phyloP scores from a whole-genome alignment of 2,888 invertebrate species.

The Pharmacophagus antenor region DNA sequence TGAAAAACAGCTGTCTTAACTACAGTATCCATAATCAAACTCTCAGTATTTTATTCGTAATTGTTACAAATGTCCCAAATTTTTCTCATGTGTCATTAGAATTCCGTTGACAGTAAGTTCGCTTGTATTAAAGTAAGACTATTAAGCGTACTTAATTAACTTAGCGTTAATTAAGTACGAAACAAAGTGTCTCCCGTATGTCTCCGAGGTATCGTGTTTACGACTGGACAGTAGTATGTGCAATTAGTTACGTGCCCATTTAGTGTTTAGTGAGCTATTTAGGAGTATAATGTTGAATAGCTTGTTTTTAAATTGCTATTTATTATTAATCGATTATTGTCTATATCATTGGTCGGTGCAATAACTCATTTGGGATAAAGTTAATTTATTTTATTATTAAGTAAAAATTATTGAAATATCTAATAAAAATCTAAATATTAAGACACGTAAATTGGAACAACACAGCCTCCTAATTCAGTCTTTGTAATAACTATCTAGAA shows the following conservation, averaged over 20 bases:
- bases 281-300: neutral
- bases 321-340: neutral
- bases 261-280: neutral
- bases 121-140: slow-evolving; percentile 3
- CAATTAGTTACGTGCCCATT: neutral
- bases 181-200: slow-evolving; percentile 3
- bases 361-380: neutral
- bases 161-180: slow-evolving; percentile 6
- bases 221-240: neutral
- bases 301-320: neutral
- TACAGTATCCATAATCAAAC: neutral
- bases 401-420: no score
- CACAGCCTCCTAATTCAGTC: no score
- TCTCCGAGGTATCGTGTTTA: slow-evolving; percentile 6
- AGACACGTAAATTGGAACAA: no score
- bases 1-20: neutral
- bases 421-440: no score
- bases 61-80: neutral
- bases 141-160: slow-evolving; percentile 6
- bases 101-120: slow-evolving; percentile 3
- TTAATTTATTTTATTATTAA: neutral
- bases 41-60: neutral
- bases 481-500: no score
- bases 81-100: slow-evolving; percentile 3
- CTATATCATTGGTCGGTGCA: neutral